These are phyloP conservation scores for Scrobipalpa atriplicella DNA, from an alignment of 2,888 invertebrate genomes.

Conservation along the genomic window DNA sequence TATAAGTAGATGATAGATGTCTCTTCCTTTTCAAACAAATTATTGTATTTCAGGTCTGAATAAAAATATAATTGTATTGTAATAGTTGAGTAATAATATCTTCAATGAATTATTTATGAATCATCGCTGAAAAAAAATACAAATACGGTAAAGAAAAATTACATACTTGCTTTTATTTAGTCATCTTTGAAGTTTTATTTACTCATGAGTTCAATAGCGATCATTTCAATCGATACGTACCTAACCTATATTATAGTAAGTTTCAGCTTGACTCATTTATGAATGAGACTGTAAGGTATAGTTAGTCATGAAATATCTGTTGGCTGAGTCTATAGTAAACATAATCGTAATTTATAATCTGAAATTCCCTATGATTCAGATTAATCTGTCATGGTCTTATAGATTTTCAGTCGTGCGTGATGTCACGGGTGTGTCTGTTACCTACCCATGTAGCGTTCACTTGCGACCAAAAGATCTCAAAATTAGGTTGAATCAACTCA, in stretches of 20 bases:
- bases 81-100: slow-evolving; percentile 3
- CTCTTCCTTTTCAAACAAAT: neutral
- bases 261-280: slow-evolving; percentile 60
- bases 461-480: no score
- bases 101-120: neutral
- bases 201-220: slow-evolving; percentile 28
- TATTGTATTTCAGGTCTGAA: neutral
- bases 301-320: slow-evolving; percentile 8
- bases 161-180: slow-evolving; percentile 11
- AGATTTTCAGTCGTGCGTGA: no score
- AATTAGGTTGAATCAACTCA: no score
- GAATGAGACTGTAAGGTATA: slow-evolving; percentile 14
- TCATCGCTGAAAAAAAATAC: slow-evolving; percentile 1
- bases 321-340: neutral
- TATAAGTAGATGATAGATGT: no score
- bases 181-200: slow-evolving; percentile 30
- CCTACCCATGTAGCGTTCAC: no score
- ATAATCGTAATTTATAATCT: slow-evolving; percentile 6
- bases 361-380: neutral
- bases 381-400: neutral
- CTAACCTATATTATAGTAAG: slow-evolving; percentile 42
- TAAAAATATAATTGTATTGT: neutral
- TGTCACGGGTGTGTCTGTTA: no score
- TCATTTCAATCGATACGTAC: slow-evolving; percentile 47
- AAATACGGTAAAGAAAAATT: neutral